Evolutionary conservation across 2,888 invertebrate species (phyloP), one percentile per base, ranked within the genome.

Genomic region (Aplocera efformata): DNA sequence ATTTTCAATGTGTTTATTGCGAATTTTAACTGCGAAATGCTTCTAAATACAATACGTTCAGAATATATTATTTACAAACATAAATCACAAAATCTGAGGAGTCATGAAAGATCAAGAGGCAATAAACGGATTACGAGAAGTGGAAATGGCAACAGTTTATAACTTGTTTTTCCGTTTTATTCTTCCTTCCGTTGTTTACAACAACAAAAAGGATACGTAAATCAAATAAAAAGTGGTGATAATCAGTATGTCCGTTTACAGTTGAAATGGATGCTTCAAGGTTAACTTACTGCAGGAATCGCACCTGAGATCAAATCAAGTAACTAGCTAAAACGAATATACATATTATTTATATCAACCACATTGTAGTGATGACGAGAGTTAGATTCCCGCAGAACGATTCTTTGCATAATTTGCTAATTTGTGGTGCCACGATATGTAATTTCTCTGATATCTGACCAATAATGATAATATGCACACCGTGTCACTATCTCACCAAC

Each of bases 61-160:
- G 10, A 13, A 25, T 22, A 26, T 7, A 23, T 21, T 37, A 30
- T 46, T 43, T 36, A 7, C 29, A 17, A 10, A n/a, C 13, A 7
- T 17, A 50, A 53, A 57, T 58, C 59, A 66, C 63, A 63, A 54
- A 61, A 53, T 51, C 52, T 60, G 45, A 57, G 5, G 58, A 48
- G 46, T 47, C 39, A 48, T 59, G 42, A 56, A 67, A 70, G 66
- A 72, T 72, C 70, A 75, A 75, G 60, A 67, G 61, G 34, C 53
- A 49, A 50, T 49, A 38, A n/a, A 50, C 53, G 51, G 57, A 56
- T 65, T 56, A 63, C 60, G 58, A 60, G 46, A 50, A 58, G 51
- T 60, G 59, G 56, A 60, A 63, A 57, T 58, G 55, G 52, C 56
- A 56, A 55, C 30, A 48, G 53, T 61, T 61, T 58, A 65, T 50